Percentiles rank a stretch among this genome's conserved stretches.
These are phyloP conservation scores for Sprattus sprattus DNA, from an alignment of 2,113 vertebrate species.

Conservation along the genomic window DNA sequence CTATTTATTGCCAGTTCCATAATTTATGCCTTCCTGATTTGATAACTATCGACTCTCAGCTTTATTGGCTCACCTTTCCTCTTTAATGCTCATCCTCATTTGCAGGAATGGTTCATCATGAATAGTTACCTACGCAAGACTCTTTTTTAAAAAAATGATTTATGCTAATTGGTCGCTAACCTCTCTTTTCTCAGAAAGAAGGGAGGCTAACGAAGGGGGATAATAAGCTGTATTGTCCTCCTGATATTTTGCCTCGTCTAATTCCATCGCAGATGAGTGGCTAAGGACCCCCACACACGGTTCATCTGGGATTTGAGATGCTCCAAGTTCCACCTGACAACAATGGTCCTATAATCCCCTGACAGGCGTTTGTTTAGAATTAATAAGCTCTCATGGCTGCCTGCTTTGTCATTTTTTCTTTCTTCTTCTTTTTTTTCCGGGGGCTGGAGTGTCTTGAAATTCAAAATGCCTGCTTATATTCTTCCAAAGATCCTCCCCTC, in stretches of 20 bases:
- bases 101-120: conserved; percentile 35
- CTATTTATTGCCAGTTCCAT: conserved; percentile 53
- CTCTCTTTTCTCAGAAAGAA: conserved; percentile 26
- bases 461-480: conserved; percentile 10
- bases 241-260: conserved; percentile 35
- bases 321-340: conserved; percentile 44
- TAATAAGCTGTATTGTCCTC: conserved; percentile 38
- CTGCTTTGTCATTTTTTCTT: background rate
- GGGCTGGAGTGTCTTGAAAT: background rate
- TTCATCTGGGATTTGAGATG: conserved; percentile 36
- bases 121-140: conserved; percentile 33
- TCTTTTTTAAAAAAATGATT: conserved; percentile 32
- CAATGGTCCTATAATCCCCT: conserved; percentile 45
- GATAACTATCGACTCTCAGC: conserved; percentile 50
- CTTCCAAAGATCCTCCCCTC: background rate
- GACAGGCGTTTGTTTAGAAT: conserved; percentile 43
- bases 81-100: conserved; percentile 41
- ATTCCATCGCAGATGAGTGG: conserved; percentile 34
- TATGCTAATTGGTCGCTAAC: conserved; percentile 40
- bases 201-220: conserved; percentile 33
- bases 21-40: conserved; percentile 59
- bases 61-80: conserved; percentile 43
- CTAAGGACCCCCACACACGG: conserved; percentile 4
- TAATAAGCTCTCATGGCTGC: conserved; percentile 32
- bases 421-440: background rate